Conservation (phyloP, 2,797 vertebrate species). For the Pangasius macronema region DNA sequence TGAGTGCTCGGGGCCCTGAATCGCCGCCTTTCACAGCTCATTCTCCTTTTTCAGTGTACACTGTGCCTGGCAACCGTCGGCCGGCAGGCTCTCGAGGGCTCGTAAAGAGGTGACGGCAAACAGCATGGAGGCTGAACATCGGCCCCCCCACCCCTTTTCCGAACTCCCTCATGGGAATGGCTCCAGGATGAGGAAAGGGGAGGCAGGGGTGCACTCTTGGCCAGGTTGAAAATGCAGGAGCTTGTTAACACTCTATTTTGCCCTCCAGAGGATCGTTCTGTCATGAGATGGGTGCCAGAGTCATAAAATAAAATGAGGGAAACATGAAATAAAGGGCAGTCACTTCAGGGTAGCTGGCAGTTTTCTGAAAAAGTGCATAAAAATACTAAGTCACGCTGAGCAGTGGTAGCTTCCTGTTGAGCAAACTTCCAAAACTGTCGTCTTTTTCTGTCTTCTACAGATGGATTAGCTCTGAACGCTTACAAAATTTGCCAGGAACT, state of each 20-base stretch:
- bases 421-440: slow-evolving; percentile 26
- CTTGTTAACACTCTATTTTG: slow-evolving; percentile 64
- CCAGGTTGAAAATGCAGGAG: slow-evolving; percentile 57
- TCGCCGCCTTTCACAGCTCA: slow-evolving; percentile 74
- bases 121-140: slow-evolving; percentile 29
- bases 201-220: slow-evolving; percentile 34
- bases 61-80: slow-evolving; percentile 70
- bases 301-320: slow-evolving; percentile 55
- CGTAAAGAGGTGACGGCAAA: slow-evolving; percentile 58
- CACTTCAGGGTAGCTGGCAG: slow-evolving; percentile 39
- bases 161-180: slow-evolving; percentile 17
- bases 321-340: slow-evolving; percentile 42
- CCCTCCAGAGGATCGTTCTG: slow-evolving; percentile 55
- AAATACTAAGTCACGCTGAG: slow-evolving; percentile 27
- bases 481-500: background rate
- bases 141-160: background rate
- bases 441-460: background rate
- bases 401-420: slow-evolving; percentile 26
- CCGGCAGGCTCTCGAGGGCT: slow-evolving; percentile 45
- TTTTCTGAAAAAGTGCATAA: background rate
- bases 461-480: background rate
- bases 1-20: slow-evolving; percentile 67
- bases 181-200: slow-evolving; percentile 37
- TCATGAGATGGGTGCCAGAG: slow-evolving; percentile 49
- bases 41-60: slow-evolving; percentile 70